These are phyloP conservation scores for Calypte anna DNA, from an alignment of 2,113 vertebrate genomes.

Conservation along the genomic window DNA sequence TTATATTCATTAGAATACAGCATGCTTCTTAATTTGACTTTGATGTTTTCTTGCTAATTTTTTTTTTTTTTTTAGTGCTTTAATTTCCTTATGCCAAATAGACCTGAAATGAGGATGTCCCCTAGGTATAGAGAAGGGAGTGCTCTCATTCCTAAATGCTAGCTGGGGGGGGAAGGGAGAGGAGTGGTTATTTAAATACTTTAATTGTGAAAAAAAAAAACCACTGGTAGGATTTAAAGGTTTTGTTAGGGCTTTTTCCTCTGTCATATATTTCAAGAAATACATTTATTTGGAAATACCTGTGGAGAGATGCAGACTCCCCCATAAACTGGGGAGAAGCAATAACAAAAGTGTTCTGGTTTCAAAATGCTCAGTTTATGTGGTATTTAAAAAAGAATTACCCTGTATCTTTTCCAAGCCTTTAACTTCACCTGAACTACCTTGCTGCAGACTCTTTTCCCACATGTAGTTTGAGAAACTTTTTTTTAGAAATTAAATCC, in stretches of 20 bases:
- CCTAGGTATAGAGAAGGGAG: constrained; percentile 31
- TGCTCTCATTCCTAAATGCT: not conserved
- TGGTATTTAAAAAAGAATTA: not conserved
- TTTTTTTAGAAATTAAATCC: not conserved
- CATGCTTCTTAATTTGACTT: not conserved
- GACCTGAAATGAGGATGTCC: constrained; percentile 33
- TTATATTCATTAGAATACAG: constrained; percentile 2
- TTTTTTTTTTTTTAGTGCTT: constrained; percentile 35
- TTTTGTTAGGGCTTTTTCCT: not conserved
- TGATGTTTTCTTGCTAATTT: constrained; percentile 43
- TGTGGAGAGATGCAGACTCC: not conserved
- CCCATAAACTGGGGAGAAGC: not conserved
- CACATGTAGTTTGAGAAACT: not conserved
- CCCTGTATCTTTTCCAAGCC: not conserved
- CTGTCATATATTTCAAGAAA: not conserved
- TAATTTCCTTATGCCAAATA: constrained; percentile 42
- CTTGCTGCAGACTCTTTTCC: not conserved
- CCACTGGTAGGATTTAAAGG: not conserved
- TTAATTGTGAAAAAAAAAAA: not conserved
- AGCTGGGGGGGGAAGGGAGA: not conserved
- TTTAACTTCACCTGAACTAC: no score
- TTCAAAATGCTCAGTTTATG: not conserved
- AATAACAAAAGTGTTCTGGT: not conserved
- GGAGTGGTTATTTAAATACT: not conserved
- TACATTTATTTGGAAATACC: not conserved